Percentiles rank a stretch among this genome's conserved stretches.
Conservation (phyloP, 1,140 invertebrate genomes). For the Holcopasites calliopsidis region DNA sequence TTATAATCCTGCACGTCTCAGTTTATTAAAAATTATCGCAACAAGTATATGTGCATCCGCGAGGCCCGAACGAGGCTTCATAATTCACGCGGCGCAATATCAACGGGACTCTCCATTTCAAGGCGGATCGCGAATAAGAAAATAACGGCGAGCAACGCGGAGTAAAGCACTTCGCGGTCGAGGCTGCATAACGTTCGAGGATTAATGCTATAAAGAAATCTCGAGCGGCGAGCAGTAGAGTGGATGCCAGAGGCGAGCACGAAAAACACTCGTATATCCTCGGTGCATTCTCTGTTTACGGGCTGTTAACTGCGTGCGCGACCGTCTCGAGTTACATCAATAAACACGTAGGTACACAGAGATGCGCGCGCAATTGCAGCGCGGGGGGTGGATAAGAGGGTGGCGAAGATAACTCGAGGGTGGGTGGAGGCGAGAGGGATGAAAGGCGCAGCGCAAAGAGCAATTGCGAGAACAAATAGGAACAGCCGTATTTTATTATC, state of each 20-base stretch:
- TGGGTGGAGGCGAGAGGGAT: background rate
- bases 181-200: slow-evolving; percentile 55
- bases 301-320: slow-evolving; percentile 66
- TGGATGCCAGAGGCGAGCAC: slow-evolving; percentile 59
- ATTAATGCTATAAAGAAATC: slow-evolving; percentile 63
- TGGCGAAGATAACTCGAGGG: background rate
- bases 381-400: background rate
- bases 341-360: slow-evolving; percentile 68
- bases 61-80: background rate
- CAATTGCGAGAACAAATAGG: slow-evolving; percentile 27
- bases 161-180: slow-evolving; percentile 33
- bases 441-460: background rate
- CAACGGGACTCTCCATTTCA: background rate
- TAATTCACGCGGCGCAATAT: slow-evolving; percentile 29
- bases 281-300: slow-evolving; percentile 66
- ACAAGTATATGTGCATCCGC: background rate
- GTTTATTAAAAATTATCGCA: slow-evolving; percentile 22
- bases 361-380: slow-evolving; percentile 62
- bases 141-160: slow-evolving; percentile 2
- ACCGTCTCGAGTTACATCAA: slow-evolving; percentile 68
- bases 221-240: slow-evolving; percentile 54
- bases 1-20: too few species aligned
- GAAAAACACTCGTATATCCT: slow-evolving; percentile 65
- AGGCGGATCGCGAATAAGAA: background rate
- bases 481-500: slow-evolving; percentile 53